Percentiles rank a stretch among this genome's conserved stretches.
Conservation (phyloP, 2,888 invertebrate genomes). For the Conomelus anceps region DNA sequence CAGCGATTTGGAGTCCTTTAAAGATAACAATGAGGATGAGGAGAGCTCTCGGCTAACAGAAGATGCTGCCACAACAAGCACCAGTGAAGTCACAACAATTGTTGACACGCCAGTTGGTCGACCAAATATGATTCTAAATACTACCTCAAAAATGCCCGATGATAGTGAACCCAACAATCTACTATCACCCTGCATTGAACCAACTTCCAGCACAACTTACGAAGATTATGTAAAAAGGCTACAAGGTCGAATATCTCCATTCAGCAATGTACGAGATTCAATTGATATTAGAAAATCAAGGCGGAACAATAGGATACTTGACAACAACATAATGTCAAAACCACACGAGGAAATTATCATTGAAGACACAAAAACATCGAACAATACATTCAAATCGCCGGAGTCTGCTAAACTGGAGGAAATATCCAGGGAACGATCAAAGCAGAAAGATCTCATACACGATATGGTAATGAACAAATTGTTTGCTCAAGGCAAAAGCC, state of each 20-base stretch:
- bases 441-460: constrained; percentile 76
- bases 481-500: constrained; percentile 56
- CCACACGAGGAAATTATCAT: constrained; percentile 45
- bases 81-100: constrained; percentile 35
- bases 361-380: constrained; percentile 42
- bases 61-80: constrained; percentile 32
- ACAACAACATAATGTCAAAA: constrained; percentile 38
- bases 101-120: constrained; percentile 28
- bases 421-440: constrained; percentile 69
- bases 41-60: background rate
- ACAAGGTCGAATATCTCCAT: constrained; percentile 61
- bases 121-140: constrained; percentile 49
- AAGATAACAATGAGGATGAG: constrained; percentile 19
- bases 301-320: constrained; percentile 43
- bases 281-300: constrained; percentile 56
- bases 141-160: constrained; percentile 43
- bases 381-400: constrained; percentile 40
- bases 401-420: constrained; percentile 64
- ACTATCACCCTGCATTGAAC: background rate
- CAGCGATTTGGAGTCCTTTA: background rate
- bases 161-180: constrained; percentile 33
- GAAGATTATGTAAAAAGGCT: constrained; percentile 59
- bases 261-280: constrained; percentile 61
- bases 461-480: constrained; percentile 76
- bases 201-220: constrained; percentile 39